These are phyloP conservation scores for Sylvilagus bachmani DNA, from an alignment of 2,113 vertebrate species.

Conservation along the genomic window DNA sequence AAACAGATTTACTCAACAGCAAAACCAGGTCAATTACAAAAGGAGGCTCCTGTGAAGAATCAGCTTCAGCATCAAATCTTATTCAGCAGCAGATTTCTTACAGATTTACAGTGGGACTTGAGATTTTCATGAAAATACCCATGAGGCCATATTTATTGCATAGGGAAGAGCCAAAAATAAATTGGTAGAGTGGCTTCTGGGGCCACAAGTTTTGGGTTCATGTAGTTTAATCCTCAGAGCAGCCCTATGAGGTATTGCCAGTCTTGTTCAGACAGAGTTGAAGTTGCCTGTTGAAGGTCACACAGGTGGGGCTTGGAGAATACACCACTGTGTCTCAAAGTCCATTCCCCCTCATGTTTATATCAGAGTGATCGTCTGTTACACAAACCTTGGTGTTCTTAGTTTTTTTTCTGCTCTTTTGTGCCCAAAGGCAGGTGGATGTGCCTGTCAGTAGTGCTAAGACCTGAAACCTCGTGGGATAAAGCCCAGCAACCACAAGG, in stretches of 20 bases:
- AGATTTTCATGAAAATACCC: not conserved
- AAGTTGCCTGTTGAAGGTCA: not conserved
- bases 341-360: not conserved
- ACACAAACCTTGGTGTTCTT: not conserved
- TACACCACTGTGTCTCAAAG: not conserved
- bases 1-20: constrained; percentile 22
- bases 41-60: not conserved
- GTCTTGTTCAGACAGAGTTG: not conserved
- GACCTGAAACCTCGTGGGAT: not conserved
- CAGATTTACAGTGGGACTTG: constrained; percentile 20
- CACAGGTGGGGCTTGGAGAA: not conserved
- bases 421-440: not conserved
- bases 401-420: not conserved
- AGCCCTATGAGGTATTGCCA: not conserved
- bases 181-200: not conserved
- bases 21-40: constrained; percentile 35
- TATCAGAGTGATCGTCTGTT: not conserved
- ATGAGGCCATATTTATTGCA: not conserved
- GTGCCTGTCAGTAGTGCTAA: not conserved
- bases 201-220: not conserved
- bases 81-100: not conserved
- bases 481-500: not conserved
- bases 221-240: not conserved
- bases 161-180: not conserved
- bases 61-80: constrained; percentile 2